phyloP scores from a whole-genome alignment of 2,113 vertebrate genomes.

The Eleginops maclovinus region DNA sequence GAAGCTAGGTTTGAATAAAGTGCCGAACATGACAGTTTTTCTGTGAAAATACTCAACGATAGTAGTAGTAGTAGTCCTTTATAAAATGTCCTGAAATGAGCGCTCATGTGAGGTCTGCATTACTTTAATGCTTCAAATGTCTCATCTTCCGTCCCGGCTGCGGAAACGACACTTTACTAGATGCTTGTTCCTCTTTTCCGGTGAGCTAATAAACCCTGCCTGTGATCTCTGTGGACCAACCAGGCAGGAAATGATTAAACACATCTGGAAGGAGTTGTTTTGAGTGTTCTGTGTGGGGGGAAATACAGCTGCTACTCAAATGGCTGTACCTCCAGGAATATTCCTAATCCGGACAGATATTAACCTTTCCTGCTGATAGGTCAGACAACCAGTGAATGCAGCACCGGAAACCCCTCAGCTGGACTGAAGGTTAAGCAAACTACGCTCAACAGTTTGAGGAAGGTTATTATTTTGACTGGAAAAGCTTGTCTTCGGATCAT shows the following conservation, averaged over 20 bases:
- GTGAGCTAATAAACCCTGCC: conserved; percentile 8
- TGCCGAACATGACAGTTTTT: not conserved
- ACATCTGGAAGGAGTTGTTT: conserved; percentile 42
- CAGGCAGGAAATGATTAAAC: conserved; percentile 19
- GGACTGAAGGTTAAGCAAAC: not conserved
- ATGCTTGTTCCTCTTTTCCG: conserved; percentile 44
- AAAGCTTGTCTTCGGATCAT: not conserved
- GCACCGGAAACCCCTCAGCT: conserved; percentile 16
- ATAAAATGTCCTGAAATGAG: not conserved
- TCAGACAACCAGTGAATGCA: not conserved
- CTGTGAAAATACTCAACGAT: not conserved
- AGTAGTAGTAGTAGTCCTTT: not conserved
- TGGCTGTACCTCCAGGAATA: conserved; percentile 6
- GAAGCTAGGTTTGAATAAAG: not conserved
- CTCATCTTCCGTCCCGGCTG: conserved; percentile 22
- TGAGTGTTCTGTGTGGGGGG: not conserved
- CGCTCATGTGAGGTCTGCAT: conserved; percentile 17
- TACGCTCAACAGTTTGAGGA: not conserved
- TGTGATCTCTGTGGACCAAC: not conserved
- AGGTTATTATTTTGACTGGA: not conserved
- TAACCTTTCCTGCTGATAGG: conserved; percentile 25
- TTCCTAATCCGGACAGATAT: conserved; percentile 19
- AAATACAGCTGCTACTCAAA: not conserved
- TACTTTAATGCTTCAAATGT: not conserved
- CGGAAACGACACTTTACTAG: conserved; percentile 4